phyloP scores from a whole-genome alignment of 2,888 invertebrate species.

The Flexamia atlantica region DNA sequence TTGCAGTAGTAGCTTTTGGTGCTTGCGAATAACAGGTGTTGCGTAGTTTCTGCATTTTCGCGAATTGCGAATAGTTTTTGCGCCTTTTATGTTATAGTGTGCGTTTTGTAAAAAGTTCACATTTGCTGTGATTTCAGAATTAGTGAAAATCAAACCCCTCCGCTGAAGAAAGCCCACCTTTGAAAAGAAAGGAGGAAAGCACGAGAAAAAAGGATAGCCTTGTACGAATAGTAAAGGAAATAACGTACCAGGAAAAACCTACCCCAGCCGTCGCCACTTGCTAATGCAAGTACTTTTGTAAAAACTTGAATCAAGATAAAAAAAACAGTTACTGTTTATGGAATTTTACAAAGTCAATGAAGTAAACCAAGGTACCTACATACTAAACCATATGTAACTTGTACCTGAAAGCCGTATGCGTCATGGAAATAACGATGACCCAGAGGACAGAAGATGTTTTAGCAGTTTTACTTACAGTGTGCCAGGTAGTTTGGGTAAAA shows the following conservation, averaged over 20 bases:
- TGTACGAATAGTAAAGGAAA: conserved; percentile 57
- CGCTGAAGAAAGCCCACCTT: conserved; percentile 43
- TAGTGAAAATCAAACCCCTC: conserved; percentile 40
- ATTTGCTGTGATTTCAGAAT: conserved; percentile 8
- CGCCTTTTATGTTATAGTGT: too few relatives aligned
- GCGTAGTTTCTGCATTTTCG: conserved; percentile 14
- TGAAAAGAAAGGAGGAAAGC: conserved; percentile 41
- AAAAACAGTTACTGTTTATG: conserved; percentile 57
- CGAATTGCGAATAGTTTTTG: conserved; percentile 21
- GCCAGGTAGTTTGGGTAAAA: conserved; percentile 56
- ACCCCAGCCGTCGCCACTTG: conserved; percentile 47
- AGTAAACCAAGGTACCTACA: conserved; percentile 57
- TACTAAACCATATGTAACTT: conserved; percentile 58
- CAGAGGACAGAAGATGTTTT: conserved; percentile 53
- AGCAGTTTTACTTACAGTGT: conserved; percentile 53
- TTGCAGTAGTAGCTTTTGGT: neutral
- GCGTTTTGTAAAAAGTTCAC: conserved; percentile 1
- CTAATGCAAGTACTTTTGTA: conserved; percentile 56
- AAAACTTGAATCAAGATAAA: conserved; percentile 43
- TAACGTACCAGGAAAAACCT: conserved; percentile 44
- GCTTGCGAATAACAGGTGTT: neutral
- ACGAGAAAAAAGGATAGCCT: conserved; percentile 54
- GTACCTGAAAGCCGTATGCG: conserved; percentile 55
- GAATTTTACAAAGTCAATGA: conserved; percentile 61
- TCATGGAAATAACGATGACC: conserved; percentile 52